Evolutionary conservation across 2,888 invertebrate species (phyloP).

Genomic region (Scaptomyza caliginosa): DNA sequence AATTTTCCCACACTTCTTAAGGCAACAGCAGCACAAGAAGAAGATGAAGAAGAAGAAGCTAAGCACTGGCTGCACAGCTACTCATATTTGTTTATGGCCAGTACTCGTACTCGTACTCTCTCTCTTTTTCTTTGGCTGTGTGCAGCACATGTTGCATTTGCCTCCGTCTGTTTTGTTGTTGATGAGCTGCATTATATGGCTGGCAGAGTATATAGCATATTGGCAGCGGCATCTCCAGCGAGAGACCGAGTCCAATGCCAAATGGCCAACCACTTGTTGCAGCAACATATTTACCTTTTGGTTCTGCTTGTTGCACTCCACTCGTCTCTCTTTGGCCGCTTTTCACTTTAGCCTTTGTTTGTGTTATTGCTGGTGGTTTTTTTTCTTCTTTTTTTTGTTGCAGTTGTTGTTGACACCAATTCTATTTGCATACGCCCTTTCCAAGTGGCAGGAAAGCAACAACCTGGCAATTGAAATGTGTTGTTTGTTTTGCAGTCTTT

Average conservation of each 20-base stretch:
- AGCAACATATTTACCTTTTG: conserved; percentile 71
- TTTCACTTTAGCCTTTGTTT: conserved; percentile 55
- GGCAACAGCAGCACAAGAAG: conserved; percentile 19
- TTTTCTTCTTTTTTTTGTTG: conserved; percentile 23
- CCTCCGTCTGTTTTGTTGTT: conserved; percentile 59
- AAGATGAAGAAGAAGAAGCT: conserved; percentile 23
- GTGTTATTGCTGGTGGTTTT: conserved; percentile 38
- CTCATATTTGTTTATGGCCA: conserved; percentile 79
- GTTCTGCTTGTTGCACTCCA: conserved; percentile 70
- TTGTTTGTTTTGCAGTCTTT: not conserved
- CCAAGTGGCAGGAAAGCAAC: conserved; percentile 17
- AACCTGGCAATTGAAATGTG: conserved; percentile 10
- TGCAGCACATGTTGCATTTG: conserved; percentile 77
- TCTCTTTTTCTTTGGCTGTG: conserved; percentile 5
- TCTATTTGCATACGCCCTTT: conserved; percentile 63
- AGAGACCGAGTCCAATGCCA: conserved; percentile 60
- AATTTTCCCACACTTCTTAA: conserved; percentile 77
- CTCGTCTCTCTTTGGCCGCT: conserved; percentile 42
- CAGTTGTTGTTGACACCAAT: conserved; percentile 59
- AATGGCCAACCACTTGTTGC: conserved; percentile 74
- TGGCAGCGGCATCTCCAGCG: conserved; percentile 38
- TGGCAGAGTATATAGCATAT: conserved; percentile 54
- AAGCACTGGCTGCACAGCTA: conserved; percentile 61
- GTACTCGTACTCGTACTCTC: conserved; percentile 33
- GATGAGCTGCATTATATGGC: conserved; percentile 79